Evolutionary conservation across 1,140 invertebrate genomes (phyloP).

Genomic region (Pachyrhynchus sulphureomaculatus): DNA sequence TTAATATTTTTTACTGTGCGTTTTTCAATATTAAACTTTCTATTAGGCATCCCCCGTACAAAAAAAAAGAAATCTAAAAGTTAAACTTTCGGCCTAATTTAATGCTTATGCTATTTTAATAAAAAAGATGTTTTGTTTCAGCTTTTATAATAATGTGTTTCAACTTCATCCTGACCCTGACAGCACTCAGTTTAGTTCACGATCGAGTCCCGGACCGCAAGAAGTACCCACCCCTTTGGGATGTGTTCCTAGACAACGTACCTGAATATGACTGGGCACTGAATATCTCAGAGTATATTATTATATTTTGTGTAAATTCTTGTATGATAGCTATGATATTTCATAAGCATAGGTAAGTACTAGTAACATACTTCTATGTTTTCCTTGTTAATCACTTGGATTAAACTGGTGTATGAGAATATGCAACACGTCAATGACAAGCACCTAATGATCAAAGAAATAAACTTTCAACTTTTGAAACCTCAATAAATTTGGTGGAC

Average conservation of each 20-base stretch:
- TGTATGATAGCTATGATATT: constrained; percentile 75
- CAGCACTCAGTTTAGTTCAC: constrained; percentile 80
- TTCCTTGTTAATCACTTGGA: not conserved
- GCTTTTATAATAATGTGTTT: constrained; percentile 62
- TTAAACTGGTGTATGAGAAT: no score
- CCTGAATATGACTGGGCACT: constrained; percentile 74
- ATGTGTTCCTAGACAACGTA: constrained; percentile 78
- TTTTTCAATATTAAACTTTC: no score
- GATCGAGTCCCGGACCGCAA: constrained; percentile 77
- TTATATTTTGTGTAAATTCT: constrained; percentile 74
- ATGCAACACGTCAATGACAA: no score
- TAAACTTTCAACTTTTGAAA: no score
- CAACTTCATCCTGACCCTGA: constrained; percentile 64
- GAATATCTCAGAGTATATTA: constrained; percentile 80
- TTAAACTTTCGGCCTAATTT: no score
- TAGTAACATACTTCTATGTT: not conserved
- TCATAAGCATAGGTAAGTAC: constrained; percentile 75
- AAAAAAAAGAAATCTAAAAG: no score
- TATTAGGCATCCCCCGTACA: no score
- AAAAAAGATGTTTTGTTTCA: constrained; percentile 55
- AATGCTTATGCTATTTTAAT: no score
- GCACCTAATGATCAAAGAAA: no score
- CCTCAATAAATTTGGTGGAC: no score
- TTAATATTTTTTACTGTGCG: no score
- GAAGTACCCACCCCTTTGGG: constrained; percentile 72